These are phyloP conservation scores for Dynastes maya DNA, from an alignment of 2,888 invertebrate species.

Conservation along the genomic window DNA sequence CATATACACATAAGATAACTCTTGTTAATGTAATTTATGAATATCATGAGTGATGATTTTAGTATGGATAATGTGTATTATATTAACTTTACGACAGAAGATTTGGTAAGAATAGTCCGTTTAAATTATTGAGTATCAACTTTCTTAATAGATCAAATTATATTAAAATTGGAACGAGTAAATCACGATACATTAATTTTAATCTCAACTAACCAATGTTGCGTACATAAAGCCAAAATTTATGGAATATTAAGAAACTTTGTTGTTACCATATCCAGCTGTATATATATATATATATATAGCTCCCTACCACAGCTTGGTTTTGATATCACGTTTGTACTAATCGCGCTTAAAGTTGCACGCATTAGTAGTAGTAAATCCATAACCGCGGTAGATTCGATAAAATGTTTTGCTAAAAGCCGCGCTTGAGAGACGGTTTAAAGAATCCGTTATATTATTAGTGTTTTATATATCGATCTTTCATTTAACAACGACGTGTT, in stretches of 20 bases:
- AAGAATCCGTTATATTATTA: constrained; percentile 17
- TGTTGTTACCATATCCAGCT: constrained; percentile 5
- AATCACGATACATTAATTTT: no score
- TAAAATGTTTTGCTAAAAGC: constrained; percentile 36
- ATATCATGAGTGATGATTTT: no score
- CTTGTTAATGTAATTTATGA: no score
- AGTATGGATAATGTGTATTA: no score
- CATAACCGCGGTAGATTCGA: constrained; percentile 22
- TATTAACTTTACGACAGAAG: no score
- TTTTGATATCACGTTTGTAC: constrained; percentile 14
- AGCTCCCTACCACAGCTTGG: constrained; percentile 17
- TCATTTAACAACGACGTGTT: constrained; percentile 1
- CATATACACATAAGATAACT: no score
- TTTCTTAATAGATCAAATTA: no score
- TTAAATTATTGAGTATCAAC: no score
- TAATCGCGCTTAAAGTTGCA: constrained; percentile 19
- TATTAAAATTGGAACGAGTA: no score
- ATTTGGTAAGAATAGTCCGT: no score
- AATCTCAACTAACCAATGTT: no score
- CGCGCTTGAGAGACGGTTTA: neutral
- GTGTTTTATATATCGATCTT: constrained; percentile 29
- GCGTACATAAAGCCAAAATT: neutral
- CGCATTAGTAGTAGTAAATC: constrained; percentile 24
- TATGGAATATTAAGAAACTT: constrained; percentile 9
- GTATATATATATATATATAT: neutral